Evolutionary conservation across 2,888 invertebrate genomes (phyloP).

Genomic region (Drosophila conformis): DNA sequence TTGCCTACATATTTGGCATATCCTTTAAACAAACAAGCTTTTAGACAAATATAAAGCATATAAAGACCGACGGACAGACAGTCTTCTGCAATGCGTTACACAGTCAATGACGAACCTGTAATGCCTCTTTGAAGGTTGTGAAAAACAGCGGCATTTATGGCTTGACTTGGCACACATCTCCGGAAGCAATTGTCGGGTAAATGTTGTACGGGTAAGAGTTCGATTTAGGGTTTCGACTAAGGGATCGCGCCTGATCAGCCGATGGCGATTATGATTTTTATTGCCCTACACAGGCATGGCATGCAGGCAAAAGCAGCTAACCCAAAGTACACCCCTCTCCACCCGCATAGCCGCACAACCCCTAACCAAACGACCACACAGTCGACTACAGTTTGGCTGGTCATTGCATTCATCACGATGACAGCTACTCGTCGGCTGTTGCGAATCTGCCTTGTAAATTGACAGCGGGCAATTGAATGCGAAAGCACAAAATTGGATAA

Average conservation of each 20-base stretch:
- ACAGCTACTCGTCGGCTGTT: slow-evolving; percentile 72
- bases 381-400: slow-evolving; percentile 5
- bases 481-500: slow-evolving; percentile 84
- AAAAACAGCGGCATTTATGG: slow-evolving; percentile 32
- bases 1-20: accelerated
- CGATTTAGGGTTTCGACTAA: slow-evolving; percentile 41
- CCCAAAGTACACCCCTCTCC: not conserved
- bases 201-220: slow-evolving; percentile 27
- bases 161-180: slow-evolving; percentile 73
- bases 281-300: slow-evolving; percentile 22
- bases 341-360: not conserved
- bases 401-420: slow-evolving; percentile 74
- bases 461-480: slow-evolving; percentile 83
- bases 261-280: slow-evolving; percentile 71
- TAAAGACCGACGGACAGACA: not conserved
- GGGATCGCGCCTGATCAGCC: slow-evolving; percentile 63
- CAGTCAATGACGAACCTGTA: not conserved
- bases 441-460: slow-evolving; percentile 79
- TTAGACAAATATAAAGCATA: not conserved
- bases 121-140: not conserved
- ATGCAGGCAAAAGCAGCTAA: not conserved
- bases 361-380: slow-evolving; percentile 44
- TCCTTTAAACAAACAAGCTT: not conserved
- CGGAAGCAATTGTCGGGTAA: slow-evolving; percentile 75
- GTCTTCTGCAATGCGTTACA: not conserved